These are phyloP conservation scores for Chondrosia reniformis DNA, from an alignment of 37 sponge, comb jelly and placozoan species.

Conservation along the genomic window DNA sequence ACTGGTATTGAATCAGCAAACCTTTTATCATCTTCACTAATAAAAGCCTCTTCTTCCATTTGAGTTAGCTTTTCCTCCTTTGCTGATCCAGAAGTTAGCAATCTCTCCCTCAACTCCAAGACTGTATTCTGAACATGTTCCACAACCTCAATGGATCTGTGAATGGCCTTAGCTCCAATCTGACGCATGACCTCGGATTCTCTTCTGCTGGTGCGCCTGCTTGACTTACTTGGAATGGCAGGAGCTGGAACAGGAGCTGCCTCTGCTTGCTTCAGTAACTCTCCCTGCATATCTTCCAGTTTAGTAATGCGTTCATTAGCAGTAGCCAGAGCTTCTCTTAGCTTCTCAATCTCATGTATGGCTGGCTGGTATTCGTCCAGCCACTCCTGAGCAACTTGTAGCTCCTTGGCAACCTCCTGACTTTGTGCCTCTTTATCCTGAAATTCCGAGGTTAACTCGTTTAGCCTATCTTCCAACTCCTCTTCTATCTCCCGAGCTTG, in stretches of 20 bases:
- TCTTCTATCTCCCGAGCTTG: not conserved
- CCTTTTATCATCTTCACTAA: not conserved
- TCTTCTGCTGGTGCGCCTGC: not conserved
- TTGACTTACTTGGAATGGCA: not conserved
- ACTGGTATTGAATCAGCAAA: not conserved
- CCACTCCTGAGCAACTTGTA: not conserved
- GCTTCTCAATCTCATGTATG: not conserved
- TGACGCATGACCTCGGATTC: slow-evolving; percentile 7
- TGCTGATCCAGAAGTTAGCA: not conserved
- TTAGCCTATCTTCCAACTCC: not conserved
- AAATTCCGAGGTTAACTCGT: not conserved
- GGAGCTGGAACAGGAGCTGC: not conserved
- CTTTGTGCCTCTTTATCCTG: not conserved
- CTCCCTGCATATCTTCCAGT: slow-evolving; percentile 13
- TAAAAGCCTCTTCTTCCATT: not conserved
- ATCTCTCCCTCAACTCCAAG: not conserved
- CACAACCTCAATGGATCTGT: slow-evolving; percentile 8
- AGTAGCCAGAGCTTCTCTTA: not conserved
- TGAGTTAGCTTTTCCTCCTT: not conserved
- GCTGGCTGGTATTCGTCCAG: slow-evolving; percentile 12
- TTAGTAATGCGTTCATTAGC: not conserved
- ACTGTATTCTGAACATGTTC: not conserved
- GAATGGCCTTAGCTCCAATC: slow-evolving; percentile 7
- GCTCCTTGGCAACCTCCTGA: not conserved
- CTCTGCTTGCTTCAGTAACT: not conserved